phyloP scores from a whole-genome alignment of 2,888 invertebrate genomes.

The Chirona hameri region DNA sequence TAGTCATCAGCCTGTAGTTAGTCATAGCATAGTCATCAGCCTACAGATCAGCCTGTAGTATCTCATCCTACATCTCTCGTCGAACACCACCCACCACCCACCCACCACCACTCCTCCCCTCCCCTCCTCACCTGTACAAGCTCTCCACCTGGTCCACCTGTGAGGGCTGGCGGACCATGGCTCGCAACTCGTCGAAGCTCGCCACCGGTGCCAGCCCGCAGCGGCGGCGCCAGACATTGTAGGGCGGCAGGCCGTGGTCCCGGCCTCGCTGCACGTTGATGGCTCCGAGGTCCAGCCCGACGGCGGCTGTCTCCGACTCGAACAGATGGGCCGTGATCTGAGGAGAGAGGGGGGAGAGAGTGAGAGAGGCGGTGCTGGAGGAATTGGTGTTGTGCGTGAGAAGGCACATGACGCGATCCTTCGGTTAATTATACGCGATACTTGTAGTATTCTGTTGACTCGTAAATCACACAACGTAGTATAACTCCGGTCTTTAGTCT shows the following conservation, averaged over 20 bases:
- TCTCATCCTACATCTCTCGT: neutral
- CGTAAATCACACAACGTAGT: no score
- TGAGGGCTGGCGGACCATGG: conserved; percentile 28
- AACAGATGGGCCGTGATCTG: conserved; percentile 67
- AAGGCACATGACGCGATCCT: no score
- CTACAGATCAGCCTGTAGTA: neutral
- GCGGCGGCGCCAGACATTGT: conserved; percentile 68
- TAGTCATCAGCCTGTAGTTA: neutral
- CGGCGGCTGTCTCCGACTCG: conserved; percentile 53
- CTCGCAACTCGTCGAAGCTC: conserved; percentile 35
- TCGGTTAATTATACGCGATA: no score
- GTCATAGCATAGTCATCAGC: no score
- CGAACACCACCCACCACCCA: neutral
- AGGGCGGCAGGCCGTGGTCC: conserved; percentile 80
- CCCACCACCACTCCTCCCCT: neutral
- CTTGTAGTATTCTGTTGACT: no score
- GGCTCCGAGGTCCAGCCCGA: conserved; percentile 79
- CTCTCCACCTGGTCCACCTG: conserved; percentile 32
- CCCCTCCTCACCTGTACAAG: conserved; percentile 36
- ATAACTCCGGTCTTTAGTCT: no score
- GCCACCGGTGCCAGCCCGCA: conserved; percentile 63
- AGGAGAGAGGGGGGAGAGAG: conserved; percentile 38
- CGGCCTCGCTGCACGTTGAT: conserved; percentile 83
- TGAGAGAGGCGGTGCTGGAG: neutral
- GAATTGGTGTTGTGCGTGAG: neutral